Evolutionary conservation across 2,797 vertebrate species (phyloP).

Genomic region (Psittacula derbiana): DNA sequence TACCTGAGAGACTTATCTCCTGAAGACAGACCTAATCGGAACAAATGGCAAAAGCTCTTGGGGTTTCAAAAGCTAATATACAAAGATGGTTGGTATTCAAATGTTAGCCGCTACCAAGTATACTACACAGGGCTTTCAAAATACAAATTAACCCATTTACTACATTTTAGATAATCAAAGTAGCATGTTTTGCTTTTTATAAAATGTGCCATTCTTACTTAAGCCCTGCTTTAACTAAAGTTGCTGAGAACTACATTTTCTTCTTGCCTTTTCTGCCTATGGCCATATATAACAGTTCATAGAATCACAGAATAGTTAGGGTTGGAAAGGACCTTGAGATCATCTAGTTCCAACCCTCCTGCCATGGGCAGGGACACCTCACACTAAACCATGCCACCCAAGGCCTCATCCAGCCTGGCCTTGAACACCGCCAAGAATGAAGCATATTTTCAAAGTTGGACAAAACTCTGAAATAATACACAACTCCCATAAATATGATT

Average conservation of each 20-base stretch:
- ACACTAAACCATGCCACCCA: too few relatives aligned
- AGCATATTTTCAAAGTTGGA: not conserved
- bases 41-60: conserved; percentile 78
- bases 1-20: conserved; percentile 82
- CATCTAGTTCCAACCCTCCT: too few relatives aligned
- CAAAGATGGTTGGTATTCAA: conserved; percentile 65
- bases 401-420: too few relatives aligned
- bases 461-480: not conserved
- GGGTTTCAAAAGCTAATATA: conserved; percentile 39
- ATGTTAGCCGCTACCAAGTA: not conserved
- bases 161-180: conserved; percentile 43
- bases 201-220: conserved; percentile 15
- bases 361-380: too few relatives aligned
- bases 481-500: not conserved
- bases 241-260: not conserved
- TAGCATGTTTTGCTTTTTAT: conserved; percentile 14
- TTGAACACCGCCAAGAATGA: too few relatives aligned
- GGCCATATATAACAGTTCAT: not conserved
- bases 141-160: conserved; percentile 58
- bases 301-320: too few relatives aligned
- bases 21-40: conserved; percentile 84
- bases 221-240: not conserved
- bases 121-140: conserved; percentile 48
- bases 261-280: not conserved
- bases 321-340: too few relatives aligned